Evolutionary conservation across 2,888 invertebrate genomes (phyloP).

Genomic region (Noctuana brunneofusca): DNA sequence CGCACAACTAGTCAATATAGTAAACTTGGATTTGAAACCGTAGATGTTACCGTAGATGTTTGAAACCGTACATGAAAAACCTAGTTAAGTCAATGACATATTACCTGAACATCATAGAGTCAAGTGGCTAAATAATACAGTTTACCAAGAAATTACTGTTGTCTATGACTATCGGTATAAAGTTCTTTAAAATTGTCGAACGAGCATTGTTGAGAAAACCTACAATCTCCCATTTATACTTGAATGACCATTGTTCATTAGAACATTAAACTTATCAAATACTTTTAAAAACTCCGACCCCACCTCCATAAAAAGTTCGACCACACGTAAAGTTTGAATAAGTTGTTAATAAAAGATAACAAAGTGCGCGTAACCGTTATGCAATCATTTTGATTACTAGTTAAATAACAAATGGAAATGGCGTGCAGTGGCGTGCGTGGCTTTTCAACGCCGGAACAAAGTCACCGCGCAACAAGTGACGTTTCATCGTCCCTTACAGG

Average conservation of each 20-base stretch:
- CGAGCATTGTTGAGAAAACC: no score
- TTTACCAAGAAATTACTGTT: no score
- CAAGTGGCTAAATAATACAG: no score
- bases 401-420: slow-evolving; percentile 58
- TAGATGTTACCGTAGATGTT: no score
- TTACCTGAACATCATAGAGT: no score
- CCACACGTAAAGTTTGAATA: slow-evolving; percentile 16
- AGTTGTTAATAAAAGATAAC: slow-evolving; percentile 30
- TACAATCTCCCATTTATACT: no score
- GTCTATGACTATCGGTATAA: no score
- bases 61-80: no score
- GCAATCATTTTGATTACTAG: slow-evolving; percentile 60
- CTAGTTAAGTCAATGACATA: no score
- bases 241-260: not conserved
- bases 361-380: slow-evolving; percentile 29
- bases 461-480: slow-evolving; percentile 80
- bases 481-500: slow-evolving; percentile 52
- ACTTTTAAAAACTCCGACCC: not conserved
- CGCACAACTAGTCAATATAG: no score
- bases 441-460: slow-evolving; percentile 71
- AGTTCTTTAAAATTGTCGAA: no score
- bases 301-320: not conserved
- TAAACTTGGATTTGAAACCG: no score
- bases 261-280: not conserved
- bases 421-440: slow-evolving; percentile 75